A percentile compares a stretch with the other conserved stretches of the same genome.
phyloP scores from a whole-genome alignment of 2,113 vertebrate species.

The Grus americana region DNA sequence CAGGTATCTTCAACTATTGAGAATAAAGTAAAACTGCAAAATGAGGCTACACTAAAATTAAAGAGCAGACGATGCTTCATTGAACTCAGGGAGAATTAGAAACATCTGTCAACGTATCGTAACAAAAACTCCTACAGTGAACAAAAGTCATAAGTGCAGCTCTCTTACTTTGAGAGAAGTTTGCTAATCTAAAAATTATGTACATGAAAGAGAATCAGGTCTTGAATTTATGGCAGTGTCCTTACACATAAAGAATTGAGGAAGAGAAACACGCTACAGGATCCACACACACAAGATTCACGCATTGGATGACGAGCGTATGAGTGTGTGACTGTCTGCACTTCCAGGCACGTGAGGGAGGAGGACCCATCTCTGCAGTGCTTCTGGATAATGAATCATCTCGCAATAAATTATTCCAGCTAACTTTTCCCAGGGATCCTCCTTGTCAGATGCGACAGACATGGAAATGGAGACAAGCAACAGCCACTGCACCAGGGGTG shows the following conservation, averaged over 20 bases:
- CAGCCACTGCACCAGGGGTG: neutral
- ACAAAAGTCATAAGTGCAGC: neutral
- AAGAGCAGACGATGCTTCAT: neutral
- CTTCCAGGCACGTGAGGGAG: neutral
- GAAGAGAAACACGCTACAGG: neutral
- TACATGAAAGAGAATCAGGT: neutral
- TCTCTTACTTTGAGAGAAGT: neutral
- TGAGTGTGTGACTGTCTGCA: neutral
- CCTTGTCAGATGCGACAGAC: neutral
- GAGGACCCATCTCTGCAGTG: neutral
- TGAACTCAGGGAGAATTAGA: neutral
- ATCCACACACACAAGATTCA: neutral
- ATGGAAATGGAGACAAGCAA: neutral
- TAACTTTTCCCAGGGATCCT: neutral
- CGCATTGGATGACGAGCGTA: fast-evolving
- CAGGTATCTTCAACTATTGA: neutral
- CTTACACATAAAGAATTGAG: neutral
- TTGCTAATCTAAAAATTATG: neutral
- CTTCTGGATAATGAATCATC: neutral
- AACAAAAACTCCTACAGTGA: neutral
- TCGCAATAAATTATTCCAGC: neutral
- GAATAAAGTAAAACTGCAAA: neutral
- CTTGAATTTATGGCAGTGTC: neutral
- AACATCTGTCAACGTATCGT: neutral
- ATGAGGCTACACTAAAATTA: neutral